Evolutionary conservation across 2,113 vertebrate genomes (phyloP).

Genomic region (Ceratotherium simum): DNA sequence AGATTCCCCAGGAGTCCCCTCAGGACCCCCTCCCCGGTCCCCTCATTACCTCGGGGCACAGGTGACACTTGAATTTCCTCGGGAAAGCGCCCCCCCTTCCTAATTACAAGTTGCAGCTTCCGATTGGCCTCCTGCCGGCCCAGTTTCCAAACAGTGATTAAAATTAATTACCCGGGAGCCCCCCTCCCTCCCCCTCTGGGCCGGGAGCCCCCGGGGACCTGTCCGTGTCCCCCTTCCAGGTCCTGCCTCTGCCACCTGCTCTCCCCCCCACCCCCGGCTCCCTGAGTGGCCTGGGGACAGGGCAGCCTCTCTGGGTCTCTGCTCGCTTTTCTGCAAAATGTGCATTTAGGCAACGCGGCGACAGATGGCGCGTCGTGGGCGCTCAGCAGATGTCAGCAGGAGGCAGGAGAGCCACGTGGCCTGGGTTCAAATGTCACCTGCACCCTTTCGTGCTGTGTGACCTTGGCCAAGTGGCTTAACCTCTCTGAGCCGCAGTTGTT

Average conservation of each 20-base stretch:
- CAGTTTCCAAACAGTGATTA: conserved; percentile 76
- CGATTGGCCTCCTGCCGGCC: conserved; percentile 26
- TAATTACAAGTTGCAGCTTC: conserved; percentile 51
- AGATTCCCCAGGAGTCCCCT: rapidly evolving
- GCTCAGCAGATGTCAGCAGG: background rate
- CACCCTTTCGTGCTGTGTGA: background rate
- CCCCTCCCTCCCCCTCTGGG: background rate
- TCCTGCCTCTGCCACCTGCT: background rate
- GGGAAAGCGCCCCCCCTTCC: background rate
- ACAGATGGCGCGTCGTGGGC: background rate
- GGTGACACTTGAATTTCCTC: conserved; percentile 68
- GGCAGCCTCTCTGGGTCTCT: background rate
- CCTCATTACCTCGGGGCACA: conserved; percentile 16
- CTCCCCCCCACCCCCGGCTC: background rate
- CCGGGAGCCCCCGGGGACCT: background rate
- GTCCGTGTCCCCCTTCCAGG: background rate
- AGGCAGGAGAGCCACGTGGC: background rate
- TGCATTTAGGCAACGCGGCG: background rate
- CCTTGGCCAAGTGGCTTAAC: background rate
- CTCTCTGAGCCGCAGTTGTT: background rate
- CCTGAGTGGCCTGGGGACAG: background rate
- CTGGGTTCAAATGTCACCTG: background rate
- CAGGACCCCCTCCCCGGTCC: background rate
- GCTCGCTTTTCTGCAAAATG: background rate
- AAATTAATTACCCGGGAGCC: conserved; percentile 69